Percentiles rank a stretch among this genome's conserved stretches.
Evolutionary conservation across 2,113 vertebrate genomes (phyloP).

Genomic region (Theristicus caerulescens): DNA sequence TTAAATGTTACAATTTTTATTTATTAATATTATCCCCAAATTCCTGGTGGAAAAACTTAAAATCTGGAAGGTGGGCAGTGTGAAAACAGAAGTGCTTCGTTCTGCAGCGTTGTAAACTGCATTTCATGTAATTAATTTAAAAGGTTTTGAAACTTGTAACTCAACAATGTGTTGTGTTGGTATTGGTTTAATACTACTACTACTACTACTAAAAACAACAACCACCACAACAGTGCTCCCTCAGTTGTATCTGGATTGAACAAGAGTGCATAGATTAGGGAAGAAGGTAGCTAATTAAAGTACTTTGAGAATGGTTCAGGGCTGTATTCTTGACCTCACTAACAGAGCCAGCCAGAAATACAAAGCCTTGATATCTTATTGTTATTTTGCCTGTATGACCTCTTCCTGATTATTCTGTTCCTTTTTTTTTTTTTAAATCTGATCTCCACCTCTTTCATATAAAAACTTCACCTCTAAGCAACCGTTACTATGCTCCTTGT

Average conservation of each 20-base stretch:
- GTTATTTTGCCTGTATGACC: background rate
- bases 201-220: background rate
- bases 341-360: background rate
- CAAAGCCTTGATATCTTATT: background rate
- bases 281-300: background rate
- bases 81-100: background rate
- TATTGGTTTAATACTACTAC: background rate
- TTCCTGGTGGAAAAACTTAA: background rate
- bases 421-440: background rate
- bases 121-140: background rate
- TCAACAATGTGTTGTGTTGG: background rate
- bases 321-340: background rate
- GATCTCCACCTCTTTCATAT: background rate
- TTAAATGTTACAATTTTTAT: background rate
- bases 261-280: background rate
- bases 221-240: background rate
- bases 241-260: background rate
- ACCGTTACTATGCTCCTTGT: fast-evolving
- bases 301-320: background rate
- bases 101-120: background rate
- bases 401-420: background rate
- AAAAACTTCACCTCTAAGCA: background rate
- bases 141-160: background rate
- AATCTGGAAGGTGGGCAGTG: background rate
- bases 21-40: background rate